Conservation (phyloP, 2,113 vertebrate genomes). For the Meriones unguiculatus region DNA sequence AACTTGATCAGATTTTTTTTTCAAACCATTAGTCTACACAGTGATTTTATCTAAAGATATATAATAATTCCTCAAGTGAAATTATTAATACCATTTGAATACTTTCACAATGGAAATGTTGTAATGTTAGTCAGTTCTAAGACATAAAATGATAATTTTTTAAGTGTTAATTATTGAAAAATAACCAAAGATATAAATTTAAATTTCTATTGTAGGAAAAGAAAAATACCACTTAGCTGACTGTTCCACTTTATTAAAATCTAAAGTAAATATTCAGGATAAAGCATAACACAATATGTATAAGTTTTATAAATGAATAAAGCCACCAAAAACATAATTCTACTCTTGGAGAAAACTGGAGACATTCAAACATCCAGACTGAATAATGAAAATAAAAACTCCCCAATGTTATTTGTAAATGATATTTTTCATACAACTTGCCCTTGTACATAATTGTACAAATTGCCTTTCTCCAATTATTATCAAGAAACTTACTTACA, state of each 20-base stretch:
- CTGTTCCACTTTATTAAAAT: background rate
- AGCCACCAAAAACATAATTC: background rate
- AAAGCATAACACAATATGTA: background rate
- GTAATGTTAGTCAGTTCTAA: background rate
- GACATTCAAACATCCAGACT: background rate
- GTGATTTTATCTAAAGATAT: background rate
- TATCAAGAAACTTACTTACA: background rate
- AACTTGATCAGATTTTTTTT: background rate
- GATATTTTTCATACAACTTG: background rate
- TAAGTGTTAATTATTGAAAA: background rate
- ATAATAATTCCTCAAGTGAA: background rate
- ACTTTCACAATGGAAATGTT: background rate
- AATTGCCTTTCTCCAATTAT: background rate
- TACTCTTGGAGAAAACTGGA: background rate
- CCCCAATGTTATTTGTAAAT: background rate
- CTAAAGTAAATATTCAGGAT: background rate
- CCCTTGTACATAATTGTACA: background rate
- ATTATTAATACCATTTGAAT: background rate
- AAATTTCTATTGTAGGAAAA: background rate
- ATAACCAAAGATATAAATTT: background rate
- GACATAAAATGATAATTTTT: background rate
- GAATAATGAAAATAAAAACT: constrained; percentile 9
- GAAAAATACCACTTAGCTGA: background rate
- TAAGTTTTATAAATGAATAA: background rate
- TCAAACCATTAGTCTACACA: background rate